phyloP scores from a whole-genome alignment of 2,113 vertebrate genomes.

The Myrmophylax atrothorax region DNA sequence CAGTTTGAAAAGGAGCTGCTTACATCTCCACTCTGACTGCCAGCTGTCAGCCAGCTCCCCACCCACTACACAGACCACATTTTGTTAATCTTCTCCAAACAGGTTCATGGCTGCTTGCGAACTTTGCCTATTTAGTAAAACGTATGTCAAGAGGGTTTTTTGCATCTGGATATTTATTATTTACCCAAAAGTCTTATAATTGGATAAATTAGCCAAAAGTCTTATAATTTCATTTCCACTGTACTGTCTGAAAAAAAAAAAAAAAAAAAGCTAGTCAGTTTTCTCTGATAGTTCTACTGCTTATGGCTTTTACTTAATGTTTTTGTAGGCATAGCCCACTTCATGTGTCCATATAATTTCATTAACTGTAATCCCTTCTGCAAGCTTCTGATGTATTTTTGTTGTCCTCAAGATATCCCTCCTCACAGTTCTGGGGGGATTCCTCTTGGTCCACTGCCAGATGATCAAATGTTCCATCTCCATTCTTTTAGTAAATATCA shows the following conservation, averaged over 20 bases:
- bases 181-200: not conserved
- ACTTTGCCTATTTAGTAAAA: not conserved
- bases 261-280: not conserved
- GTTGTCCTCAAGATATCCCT: not conserved
- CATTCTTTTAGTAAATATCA: not conserved
- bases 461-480: not conserved
- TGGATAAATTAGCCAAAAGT: too few relatives aligned
- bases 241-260: not conserved
- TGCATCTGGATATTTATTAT: not conserved
- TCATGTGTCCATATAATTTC: not conserved
- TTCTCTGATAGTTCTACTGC: not conserved
- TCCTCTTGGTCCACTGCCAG: not conserved
- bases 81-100: not conserved
- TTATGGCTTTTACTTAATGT: not conserved
- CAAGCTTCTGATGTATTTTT: not conserved
- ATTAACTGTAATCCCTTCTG: not conserved
- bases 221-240: not conserved
- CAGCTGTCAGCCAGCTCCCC: not conserved
- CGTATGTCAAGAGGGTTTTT: not conserved
- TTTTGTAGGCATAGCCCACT: not conserved
- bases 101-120: not conserved
- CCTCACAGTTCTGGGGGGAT: not conserved
- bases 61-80: not conserved
- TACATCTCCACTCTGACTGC: not conserved
- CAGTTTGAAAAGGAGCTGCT: not conserved